phyloP scores from a whole-genome alignment of 2,888 invertebrate species.

The Eledona agricola region DNA sequence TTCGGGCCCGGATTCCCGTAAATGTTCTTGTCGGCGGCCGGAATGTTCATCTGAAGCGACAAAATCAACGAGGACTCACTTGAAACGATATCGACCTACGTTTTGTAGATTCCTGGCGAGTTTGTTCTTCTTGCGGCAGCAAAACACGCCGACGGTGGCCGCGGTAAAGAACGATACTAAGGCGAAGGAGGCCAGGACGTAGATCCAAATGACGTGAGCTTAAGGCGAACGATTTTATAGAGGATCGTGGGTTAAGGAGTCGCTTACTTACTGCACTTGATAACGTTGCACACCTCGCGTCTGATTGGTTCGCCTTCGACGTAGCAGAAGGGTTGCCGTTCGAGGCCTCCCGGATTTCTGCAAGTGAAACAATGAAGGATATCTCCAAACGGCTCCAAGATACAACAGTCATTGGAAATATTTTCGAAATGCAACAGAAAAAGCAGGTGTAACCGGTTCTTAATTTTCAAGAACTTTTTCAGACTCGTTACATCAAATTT shows the following conservation, averaged over 20 bases:
- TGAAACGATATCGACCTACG: slow-evolving; percentile 59
- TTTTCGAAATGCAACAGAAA: too few species aligned
- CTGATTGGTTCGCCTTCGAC: slow-evolving; percentile 66
- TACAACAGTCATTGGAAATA: too few species aligned
- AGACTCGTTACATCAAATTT: too few species aligned
- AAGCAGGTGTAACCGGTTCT: too few species aligned
- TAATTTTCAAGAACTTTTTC: too few species aligned
- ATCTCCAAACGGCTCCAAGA: too few species aligned
- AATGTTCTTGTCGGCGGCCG: slow-evolving; percentile 81
- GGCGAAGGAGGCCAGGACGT: slow-evolving; percentile 74
- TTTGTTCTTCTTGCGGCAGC: slow-evolving; percentile 67
- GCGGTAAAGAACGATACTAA: slow-evolving; percentile 66
- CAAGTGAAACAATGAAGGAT: slow-evolving; percentile 56
- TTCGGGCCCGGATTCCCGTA: slow-evolving; percentile 81
- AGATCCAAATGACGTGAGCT: slow-evolving; percentile 85
- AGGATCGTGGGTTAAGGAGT: slow-evolving; percentile 13
- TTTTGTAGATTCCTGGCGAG: slow-evolving; percentile 69
- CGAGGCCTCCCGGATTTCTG: slow-evolving; percentile 87
- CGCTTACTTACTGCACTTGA: slow-evolving; percentile 76
- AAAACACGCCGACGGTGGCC: slow-evolving; percentile 69
- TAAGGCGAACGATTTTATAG: slow-evolving; percentile 47
- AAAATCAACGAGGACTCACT: too few species aligned
- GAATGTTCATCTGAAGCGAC: slow-evolving; percentile 69
- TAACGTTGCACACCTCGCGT: slow-evolving; percentile 84
- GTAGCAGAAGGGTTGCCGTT: slow-evolving; percentile 90